Evolutionary conservation across 2,113 vertebrate genomes (phyloP).

Genomic region (Anoura caudifer): DNA sequence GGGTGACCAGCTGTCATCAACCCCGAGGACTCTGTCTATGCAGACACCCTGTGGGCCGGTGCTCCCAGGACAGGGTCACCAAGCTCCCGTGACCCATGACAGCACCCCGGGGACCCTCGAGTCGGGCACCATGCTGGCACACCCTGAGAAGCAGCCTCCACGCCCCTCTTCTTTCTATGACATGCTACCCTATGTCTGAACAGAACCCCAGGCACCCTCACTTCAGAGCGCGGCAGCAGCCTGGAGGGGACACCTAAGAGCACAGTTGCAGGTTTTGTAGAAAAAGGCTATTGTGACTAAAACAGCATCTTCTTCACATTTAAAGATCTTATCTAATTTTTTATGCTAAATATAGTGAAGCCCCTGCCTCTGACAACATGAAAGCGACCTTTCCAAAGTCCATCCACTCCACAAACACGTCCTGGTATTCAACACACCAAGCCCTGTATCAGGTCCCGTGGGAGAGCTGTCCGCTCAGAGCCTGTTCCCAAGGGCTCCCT

Average conservation of each 20-base stretch:
- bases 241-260: background rate
- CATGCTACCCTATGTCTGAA: background rate
- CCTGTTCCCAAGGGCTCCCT: background rate
- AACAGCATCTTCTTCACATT: background rate
- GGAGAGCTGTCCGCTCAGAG: background rate
- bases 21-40: too few species aligned
- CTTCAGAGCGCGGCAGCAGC: rapidly evolving
- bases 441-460: background rate
- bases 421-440: background rate
- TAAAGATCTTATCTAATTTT: background rate
- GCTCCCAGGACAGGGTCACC: background rate
- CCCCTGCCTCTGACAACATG: background rate
- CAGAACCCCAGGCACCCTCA: background rate
- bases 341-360: background rate
- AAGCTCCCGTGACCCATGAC: background rate
- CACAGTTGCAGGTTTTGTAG: background rate
- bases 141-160: background rate
- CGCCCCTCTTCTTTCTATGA: background rate
- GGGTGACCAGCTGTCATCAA: background rate
- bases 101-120: background rate
- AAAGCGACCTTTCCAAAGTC: background rate
- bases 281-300: background rate
- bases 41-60: background rate
- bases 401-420: background rate
- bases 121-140: rapidly evolving